Evolutionary conservation across 2,113 vertebrate species (phyloP), one percentile per base, ranked within the genome.

Genomic region (Myrmophylax atrothorax): DNA sequence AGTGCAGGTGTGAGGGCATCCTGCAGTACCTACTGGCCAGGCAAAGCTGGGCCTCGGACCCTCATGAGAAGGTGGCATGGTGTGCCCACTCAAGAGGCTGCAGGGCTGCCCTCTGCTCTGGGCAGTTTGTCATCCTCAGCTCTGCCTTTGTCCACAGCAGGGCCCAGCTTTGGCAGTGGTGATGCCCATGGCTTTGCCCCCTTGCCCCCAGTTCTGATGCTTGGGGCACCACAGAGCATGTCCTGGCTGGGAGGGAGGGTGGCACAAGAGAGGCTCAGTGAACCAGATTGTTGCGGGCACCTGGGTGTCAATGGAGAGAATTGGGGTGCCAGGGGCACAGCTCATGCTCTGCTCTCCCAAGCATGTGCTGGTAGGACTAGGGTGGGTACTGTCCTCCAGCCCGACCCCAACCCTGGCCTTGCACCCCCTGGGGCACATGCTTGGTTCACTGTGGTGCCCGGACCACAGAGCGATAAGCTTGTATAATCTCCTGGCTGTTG

Each of bases 401-500:
- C 80, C 1, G 1, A 49, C 25, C 35, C 63, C 72, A 70, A 3
- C 38, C 7, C 81, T 18, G 40, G 60, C 31, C 78, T 42, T 28
- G 50, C 5, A 5, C 72, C 58, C 66, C 4, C n/a, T 59, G 24
- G 76, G 35, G 77, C 7, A 0, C 0, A 1, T 33, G 52, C 44
- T 75, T 1, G 0, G 62, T 78, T 68, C 83, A 89, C 89, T 93
- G 52, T 0, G 87, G 97, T 42, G 97, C 97, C 74, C 95, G 98
- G n/a, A 98, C 99, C n/a, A 98, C 98, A 0, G 98, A 94, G 24
- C 76, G 69, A 93, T 99, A 99, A 64, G 98, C 99, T 24, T 95
- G 79, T 60, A 99, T 67, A 37, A 99, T 99, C 98, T 99, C 99
- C 5, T 93, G 49, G 6, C 97, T 97, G 7, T 97, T 98, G 23